Conservation (phyloP, 2,113 vertebrate genomes). For the Nibea albiflora region DNA sequence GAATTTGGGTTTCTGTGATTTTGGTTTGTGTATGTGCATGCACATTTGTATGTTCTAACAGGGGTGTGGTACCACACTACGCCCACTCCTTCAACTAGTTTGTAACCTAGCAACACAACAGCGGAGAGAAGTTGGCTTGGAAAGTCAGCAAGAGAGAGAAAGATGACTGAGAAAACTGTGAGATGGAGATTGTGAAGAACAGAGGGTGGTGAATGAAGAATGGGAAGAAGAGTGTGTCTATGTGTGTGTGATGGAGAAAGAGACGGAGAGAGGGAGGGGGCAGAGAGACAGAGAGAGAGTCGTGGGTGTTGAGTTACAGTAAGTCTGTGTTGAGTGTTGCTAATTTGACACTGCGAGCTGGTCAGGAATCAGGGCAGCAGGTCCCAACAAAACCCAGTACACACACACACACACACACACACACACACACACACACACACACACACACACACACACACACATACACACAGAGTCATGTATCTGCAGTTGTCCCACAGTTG, state of each 20-base stretch:
- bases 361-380: conserved; percentile 65
- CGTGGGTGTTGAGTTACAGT: conserved; percentile 67
- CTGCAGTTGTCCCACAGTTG: conserved; percentile 56
- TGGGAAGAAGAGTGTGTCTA: not conserved
- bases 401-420: conserved; percentile 40
- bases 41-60: conserved; percentile 28
- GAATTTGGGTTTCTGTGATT: not conserved
- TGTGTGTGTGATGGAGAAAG: not conserved
- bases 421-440: conserved; percentile 39
- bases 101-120: conserved; percentile 79
- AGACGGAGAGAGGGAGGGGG: not conserved
- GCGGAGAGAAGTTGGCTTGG: conserved; percentile 62
- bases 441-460: too few species aligned
- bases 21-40: not conserved
- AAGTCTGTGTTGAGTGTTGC: conserved; percentile 71
- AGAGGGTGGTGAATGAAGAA: conserved; percentile 40
- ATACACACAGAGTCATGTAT: conserved; percentile 43
- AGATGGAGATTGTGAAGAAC: conserved; percentile 40
- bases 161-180: conserved; percentile 54
- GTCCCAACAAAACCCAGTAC: conserved; percentile 42
- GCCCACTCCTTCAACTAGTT: conserved; percentile 74
- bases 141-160: conserved; percentile 58
- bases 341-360: conserved; percentile 74
- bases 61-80: conserved; percentile 70
- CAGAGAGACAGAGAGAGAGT: conserved; percentile 41